phyloP scores from a whole-genome alignment of 2,113 vertebrate genomes.

The Electrona antarctica region DNA sequence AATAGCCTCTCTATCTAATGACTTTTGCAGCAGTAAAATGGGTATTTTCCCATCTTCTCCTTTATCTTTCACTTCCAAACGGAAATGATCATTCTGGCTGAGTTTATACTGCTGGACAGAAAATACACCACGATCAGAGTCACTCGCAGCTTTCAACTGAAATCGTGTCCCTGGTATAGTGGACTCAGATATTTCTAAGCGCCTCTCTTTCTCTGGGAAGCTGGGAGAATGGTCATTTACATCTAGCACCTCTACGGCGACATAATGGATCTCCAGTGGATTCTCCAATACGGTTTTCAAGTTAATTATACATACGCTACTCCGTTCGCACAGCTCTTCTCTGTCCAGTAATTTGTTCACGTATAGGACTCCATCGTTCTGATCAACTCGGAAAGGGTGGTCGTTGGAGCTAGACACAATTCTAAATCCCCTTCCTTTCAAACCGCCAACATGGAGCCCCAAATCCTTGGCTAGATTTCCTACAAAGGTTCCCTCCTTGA shows the following conservation, averaged over 20 bases:
- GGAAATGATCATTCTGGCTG: constrained; percentile 40
- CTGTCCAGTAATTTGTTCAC: constrained; percentile 54
- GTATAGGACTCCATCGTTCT: constrained; percentile 62
- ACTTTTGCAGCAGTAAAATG: constrained; percentile 63
- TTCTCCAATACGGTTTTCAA: constrained; percentile 42
- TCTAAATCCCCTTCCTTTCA: constrained; percentile 44
- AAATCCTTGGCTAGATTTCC: constrained; percentile 58
- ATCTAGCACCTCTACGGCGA: constrained; percentile 41
- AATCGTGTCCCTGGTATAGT: constrained; percentile 61
- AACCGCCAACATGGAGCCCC: constrained; percentile 41
- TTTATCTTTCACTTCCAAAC: constrained; percentile 43
- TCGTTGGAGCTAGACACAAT: constrained; percentile 39
- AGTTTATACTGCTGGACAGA: constrained; percentile 66
- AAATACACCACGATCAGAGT: constrained; percentile 73
- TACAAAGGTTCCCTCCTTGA: constrained; percentile 62
- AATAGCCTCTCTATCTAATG: constrained; percentile 62
- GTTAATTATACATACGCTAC: constrained; percentile 29
- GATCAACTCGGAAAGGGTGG: constrained; percentile 59
- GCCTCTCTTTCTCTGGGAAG: constrained; percentile 46
- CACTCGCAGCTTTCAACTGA: constrained; percentile 70
- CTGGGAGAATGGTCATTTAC: constrained; percentile 48
- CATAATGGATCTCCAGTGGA: constrained; percentile 44
- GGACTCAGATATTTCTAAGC: constrained; percentile 56
- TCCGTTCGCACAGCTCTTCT: constrained; percentile 37
- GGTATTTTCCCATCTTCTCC: constrained; percentile 57